These are phyloP conservation scores for Drosophila buzzatii DNA, from an alignment of 2,888 invertebrate species.

Conservation along the genomic window DNA sequence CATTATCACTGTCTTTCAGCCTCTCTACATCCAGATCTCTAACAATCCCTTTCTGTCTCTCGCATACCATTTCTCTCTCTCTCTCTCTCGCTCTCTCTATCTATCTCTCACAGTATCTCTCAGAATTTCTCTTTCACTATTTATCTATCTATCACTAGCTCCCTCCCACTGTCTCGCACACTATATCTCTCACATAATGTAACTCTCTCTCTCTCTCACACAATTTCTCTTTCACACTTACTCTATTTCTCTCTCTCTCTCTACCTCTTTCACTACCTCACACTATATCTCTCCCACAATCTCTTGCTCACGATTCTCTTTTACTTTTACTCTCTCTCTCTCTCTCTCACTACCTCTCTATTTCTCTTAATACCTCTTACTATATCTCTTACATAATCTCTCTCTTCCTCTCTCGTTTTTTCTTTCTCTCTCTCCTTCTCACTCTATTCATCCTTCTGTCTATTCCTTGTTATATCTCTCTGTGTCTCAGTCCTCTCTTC, in stretches of 20 bases:
- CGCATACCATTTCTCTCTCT: too few species aligned
- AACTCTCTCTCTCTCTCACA: not conserved
- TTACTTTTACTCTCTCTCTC: too few species aligned
- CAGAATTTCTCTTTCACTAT: not conserved
- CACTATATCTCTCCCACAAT: not conserved
- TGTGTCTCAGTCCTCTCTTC: too few species aligned
- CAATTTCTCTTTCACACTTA: not conserved
- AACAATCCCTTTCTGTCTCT: too few species aligned
- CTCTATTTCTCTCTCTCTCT: not conserved
- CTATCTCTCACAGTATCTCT: not conserved
- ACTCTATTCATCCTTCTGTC: too few species aligned
- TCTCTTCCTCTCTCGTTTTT: not conserved
- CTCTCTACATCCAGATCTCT: too few species aligned
- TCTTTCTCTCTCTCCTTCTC: not conserved
- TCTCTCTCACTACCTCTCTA: not conserved
- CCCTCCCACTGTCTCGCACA: too few species aligned
- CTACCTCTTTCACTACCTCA: not conserved
- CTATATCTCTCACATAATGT: too few species aligned
- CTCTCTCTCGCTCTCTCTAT: not conserved
- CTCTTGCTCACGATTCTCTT: too few species aligned
- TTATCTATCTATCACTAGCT: not conserved
- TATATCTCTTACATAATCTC: not conserved
- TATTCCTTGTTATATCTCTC: not conserved
- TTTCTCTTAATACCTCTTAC: too few species aligned
- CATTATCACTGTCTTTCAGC: too few species aligned